phyloP scores from a whole-genome alignment of 2,113 vertebrate species.

The Delphinus delphis region DNA sequence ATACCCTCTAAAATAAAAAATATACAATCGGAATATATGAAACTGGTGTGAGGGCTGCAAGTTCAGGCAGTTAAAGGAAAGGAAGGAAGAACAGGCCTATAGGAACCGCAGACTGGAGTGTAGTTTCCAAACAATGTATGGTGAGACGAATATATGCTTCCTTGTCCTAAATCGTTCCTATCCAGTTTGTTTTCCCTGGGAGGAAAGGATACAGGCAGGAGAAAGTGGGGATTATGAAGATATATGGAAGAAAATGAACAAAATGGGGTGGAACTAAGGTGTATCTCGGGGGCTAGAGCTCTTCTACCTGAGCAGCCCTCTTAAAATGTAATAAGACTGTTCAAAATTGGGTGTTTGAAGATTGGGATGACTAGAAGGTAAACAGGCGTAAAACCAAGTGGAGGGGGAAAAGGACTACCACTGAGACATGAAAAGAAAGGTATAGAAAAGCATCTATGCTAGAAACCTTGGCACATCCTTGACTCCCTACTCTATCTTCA shows the following conservation, averaged over 20 bases:
- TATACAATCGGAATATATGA: neutral
- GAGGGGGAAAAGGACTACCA: neutral
- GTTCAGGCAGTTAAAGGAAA: neutral
- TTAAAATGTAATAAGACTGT: neutral
- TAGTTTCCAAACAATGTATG: neutral
- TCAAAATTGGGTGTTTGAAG: neutral
- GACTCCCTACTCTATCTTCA: neutral
- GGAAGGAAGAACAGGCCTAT: neutral
- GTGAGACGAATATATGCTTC: neutral
- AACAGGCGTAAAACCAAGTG: neutral
- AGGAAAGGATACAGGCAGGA: neutral
- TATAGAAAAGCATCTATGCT: neutral
- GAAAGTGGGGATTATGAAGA: neutral
- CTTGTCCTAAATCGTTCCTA: neutral
- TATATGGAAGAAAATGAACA: neutral
- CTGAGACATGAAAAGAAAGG: neutral
- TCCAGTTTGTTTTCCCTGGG: neutral
- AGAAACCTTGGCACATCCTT: neutral
- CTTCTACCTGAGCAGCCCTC: neutral
- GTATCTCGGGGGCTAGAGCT: neutral
- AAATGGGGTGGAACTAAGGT: neutral
- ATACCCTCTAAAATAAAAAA: neutral
- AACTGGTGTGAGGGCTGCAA: neutral
- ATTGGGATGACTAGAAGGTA: neutral
- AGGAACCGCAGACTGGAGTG: neutral